Base-by-base conservation (phyloP, 2,113 vertebrate species). In the Zosterops hypoxanthus region DNA sequence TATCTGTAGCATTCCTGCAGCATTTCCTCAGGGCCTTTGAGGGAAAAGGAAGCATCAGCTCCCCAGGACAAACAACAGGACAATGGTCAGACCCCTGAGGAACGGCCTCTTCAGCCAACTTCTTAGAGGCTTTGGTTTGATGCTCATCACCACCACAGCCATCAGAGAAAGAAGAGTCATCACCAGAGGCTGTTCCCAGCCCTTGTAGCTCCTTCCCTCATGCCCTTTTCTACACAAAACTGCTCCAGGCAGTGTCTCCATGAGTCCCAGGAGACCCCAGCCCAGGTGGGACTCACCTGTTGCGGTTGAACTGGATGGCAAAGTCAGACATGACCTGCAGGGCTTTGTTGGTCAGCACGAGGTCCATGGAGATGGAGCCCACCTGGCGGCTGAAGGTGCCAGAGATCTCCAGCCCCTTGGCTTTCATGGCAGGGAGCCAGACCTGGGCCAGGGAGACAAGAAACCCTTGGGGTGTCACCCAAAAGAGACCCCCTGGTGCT, bases 301-400 rank as follows among this genome's bases (percentile, higher is more conserved):
- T 99, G 90, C 99, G 99, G 97, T 99, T 99, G 94, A 99, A 99
- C 97, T 99, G 99, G 96, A 99, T 99, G 85, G 99, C 99, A 3
- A 99, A 99, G 97, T 99, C 99, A 0, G 98, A 99, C 99, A 99
- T 99, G 95, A 99, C 98, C 88, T 99, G 99, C 97, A 99, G 98
- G 56, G 99, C 99, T 95, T 99, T 99, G 98, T 99, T 99, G 8
- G 98, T 99, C 52, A 99, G 98, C 71, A 98, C 98, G 6, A 99
- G 97, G 92, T 99, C 99, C 99, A 99, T 99, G 90, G 99, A 99
- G 87, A 99, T 98, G 89, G 98, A 98, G 14, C 99, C 99, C 63
- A 98, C 98, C 36, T 99, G 99, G 59, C 99, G 98, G 63, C 98
- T 98, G 96, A 99, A 99, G 6, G 99, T 99, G 60, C 99, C 99